Base-by-base conservation (phyloP, 2,797 vertebrate genomes). In the Poeciliopsis paucimaculata region DNA sequence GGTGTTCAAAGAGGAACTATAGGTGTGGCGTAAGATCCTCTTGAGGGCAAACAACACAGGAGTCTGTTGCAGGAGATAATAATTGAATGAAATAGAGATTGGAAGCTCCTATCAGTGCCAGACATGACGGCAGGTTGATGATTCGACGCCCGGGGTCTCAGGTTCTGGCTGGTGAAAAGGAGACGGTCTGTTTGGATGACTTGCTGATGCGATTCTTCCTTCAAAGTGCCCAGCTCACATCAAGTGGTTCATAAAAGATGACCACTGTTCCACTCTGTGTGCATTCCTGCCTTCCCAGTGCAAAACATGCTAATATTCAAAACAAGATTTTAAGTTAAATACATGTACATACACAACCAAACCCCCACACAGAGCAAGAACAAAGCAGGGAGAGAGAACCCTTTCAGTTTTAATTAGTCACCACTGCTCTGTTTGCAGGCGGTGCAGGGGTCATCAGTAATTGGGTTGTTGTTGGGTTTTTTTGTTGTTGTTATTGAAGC, bases 381-480 rank as follows among this genome's bases (percentile, higher is more conserved):
- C 89, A 91, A 93, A 92, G 84, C 68, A 81, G 77, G 76, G 85
- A 90, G 87, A 82, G 77, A 87, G 90, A 94, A 91, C 77, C 77
- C 88, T 92, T 93, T 95, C 91, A 84, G 83, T 92, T 95, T 94
- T 94, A 95, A 95, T 95, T 94, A 94, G 93, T 94, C 84, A 60
- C 90, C 83, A 80, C 91, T 87, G 90, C 93, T 90, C 90, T 87
- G 90, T 93, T 91, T 90, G 89, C 93, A 94, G 90, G 90, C 82
- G 75, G 90, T 78, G 81, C 90, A 89, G 86, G 90, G 94, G 93
- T 95, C 93, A 94, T 87, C 88, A 89, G 89, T 94, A 96, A 95
- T 95, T 95, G 93, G 93, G 93, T 94, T 94, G 93, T 93, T 92
- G 15, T 62, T 60, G 1, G 2, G 1, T 4, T 5, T 36, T 20